Percentiles rank a stretch among this genome's conserved stretches.
phyloP scores from a whole-genome alignment of 2,113 vertebrate species.

The Ailurus styani region DNA sequence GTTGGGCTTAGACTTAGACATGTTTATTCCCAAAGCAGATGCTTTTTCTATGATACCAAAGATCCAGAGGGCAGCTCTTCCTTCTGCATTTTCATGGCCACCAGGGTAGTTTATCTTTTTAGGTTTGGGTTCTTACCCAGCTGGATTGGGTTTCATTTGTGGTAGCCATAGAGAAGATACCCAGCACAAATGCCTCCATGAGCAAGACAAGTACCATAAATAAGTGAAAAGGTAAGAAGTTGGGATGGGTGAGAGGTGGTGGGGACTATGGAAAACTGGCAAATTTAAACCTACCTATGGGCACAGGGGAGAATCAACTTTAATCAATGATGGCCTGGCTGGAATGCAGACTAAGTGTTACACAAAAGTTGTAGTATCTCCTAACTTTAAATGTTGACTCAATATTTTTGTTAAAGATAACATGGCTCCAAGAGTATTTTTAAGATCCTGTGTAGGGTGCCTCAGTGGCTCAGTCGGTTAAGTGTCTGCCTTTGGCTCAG shows the following conservation, averaged over 20 bases:
- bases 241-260: not conserved
- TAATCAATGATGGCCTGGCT: not conserved
- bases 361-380: not conserved
- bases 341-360: not conserved
- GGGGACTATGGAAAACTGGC: not conserved
- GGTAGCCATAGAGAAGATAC: not conserved
- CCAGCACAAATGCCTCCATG: not conserved
- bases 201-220: not conserved
- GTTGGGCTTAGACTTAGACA: not conserved
- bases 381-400: not conserved
- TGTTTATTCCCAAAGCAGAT: not conserved
- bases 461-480: not conserved
- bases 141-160: not conserved
- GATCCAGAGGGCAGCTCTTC: not conserved
- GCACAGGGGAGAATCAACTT: not conserved
- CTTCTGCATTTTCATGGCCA: not conserved
- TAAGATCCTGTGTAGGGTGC: not conserved
- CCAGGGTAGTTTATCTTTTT: not conserved
- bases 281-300: not conserved
- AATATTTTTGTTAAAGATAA: not conserved
- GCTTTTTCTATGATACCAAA: not conserved
- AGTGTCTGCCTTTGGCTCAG: not conserved
- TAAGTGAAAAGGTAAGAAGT: not conserved
- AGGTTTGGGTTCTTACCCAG: not conserved
- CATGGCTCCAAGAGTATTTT: not conserved